Percentiles rank a stretch among this genome's conserved stretches.
Conservation (phyloP, 2,113 vertebrate species). For the zebrafish (Danio rerio) region GRCz12tu NC_133178.1:45731501-45732000, state of each 20-base stretch:
- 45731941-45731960: slow-evolving; percentile 63
- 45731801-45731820: slow-evolving; percentile 61
- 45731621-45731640: too few relatives aligned
- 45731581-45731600: too few relatives aligned
- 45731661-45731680: too few relatives aligned
- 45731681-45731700: too few relatives aligned
- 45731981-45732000: too few relatives aligned
- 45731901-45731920: slow-evolving; percentile 64
- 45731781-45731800: slow-evolving; percentile 69
- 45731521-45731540: too few relatives aligned
- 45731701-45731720: too few relatives aligned
- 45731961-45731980: slow-evolving; percentile 55
- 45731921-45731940: slow-evolving; percentile 69
- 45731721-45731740: background rate
- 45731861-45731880: slow-evolving; percentile 75
- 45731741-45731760: background rate
- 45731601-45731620: background rate
- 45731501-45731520: too few relatives aligned
- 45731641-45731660: too few relatives aligned
- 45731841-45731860: slow-evolving; percentile 64
- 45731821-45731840: slow-evolving; percentile 69
- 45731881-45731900: slow-evolving; percentile 69
- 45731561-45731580: too few relatives aligned
- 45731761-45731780: slow-evolving; percentile 65
- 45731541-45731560: too few relatives aligned